Percentiles rank a stretch among this genome's conserved stretches.
Evolutionary conservation across 2,113 vertebrate species (phyloP).

Genomic region (Argyrosomus japonicus): DNA sequence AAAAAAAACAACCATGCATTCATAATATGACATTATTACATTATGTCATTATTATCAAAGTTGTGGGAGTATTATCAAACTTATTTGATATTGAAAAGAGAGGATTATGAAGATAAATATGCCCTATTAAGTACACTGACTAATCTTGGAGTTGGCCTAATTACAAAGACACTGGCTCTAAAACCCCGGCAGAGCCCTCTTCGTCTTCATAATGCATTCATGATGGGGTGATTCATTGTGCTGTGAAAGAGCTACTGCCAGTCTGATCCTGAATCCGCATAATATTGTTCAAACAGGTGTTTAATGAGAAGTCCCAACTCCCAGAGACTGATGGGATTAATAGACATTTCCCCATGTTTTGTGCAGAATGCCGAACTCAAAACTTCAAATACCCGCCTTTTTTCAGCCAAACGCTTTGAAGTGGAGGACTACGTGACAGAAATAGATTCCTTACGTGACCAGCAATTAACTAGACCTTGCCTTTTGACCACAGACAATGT

Average conservation of each 20-base stretch:
- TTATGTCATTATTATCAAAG: constrained; percentile 23
- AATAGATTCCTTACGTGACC: constrained; percentile 30
- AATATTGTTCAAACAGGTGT: constrained; percentile 61
- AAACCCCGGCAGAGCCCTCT: constrained; percentile 37
- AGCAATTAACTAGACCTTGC: not conserved
- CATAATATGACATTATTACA: not conserved
- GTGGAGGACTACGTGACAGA: constrained; percentile 2
- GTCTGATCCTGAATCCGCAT: constrained; percentile 26
- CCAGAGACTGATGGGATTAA: constrained; percentile 46
- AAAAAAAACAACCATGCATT: not conserved
- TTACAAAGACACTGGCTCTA: constrained; percentile 51
- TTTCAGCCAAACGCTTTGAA: constrained; percentile 12
- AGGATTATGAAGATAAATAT: constrained; percentile 59
- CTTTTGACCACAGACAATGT: constrained; percentile 1
- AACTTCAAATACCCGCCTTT: not conserved
- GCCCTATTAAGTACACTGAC: constrained; percentile 36
- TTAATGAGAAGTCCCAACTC: constrained; percentile 56
- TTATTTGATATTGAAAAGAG: constrained; percentile 28
- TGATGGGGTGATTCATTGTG: constrained; percentile 48
- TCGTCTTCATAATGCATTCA: constrained; percentile 58
- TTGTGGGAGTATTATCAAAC: constrained; percentile 29
- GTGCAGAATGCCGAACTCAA: constrained; percentile 14
- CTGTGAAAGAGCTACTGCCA: constrained; percentile 22
- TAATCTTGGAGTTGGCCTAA: constrained; percentile 55
- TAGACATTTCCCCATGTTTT: constrained; percentile 5